Conservation (phyloP, 2,888 invertebrate species). For the Caenorhabditis imperialis region DNA sequence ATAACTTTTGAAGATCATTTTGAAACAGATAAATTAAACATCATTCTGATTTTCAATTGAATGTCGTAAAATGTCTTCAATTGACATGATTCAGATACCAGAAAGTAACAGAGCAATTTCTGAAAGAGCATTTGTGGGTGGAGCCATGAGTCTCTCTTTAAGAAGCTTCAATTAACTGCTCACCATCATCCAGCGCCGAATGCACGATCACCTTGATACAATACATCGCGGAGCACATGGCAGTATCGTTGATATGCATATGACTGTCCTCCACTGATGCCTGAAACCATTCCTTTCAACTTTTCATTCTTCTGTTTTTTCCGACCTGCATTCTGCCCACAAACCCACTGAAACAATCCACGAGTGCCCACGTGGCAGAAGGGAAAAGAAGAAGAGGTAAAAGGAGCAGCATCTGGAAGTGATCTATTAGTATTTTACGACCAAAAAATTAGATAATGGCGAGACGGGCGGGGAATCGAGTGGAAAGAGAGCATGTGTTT, state of each 20-base stretch:
- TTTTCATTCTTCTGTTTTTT: background rate
- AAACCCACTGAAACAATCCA: conserved; percentile 66
- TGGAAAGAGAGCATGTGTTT: conserved; percentile 34
- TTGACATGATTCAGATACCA: too few relatives aligned
- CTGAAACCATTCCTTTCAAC: conserved; percentile 38
- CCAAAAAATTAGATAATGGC: background rate
- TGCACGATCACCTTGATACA: conserved; percentile 67
- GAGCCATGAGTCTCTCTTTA: too few relatives aligned
- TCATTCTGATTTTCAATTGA: too few relatives aligned
- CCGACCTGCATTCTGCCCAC: conserved; percentile 66
- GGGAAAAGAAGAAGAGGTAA: conserved; percentile 21
- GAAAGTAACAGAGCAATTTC: too few relatives aligned
- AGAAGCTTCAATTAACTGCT: background rate
- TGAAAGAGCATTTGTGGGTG: too few relatives aligned
- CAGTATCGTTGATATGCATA: conserved; percentile 59
- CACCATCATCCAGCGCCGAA: conserved; percentile 63
- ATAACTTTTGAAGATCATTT: too few relatives aligned
- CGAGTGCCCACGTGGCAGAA: conserved; percentile 37
- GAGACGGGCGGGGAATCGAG: conserved; percentile 7
- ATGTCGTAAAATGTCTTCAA: too few relatives aligned
- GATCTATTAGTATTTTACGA: too few relatives aligned
- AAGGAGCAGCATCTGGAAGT: conserved; percentile 30
- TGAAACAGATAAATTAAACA: too few relatives aligned
- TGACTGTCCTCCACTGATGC: conserved; percentile 48
- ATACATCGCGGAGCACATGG: conserved; percentile 62